Evolutionary conservation across 2,113 vertebrate species (phyloP), one percentile per base, ranked within the genome.

Genomic region (Oreocharis arfaki): DNA sequence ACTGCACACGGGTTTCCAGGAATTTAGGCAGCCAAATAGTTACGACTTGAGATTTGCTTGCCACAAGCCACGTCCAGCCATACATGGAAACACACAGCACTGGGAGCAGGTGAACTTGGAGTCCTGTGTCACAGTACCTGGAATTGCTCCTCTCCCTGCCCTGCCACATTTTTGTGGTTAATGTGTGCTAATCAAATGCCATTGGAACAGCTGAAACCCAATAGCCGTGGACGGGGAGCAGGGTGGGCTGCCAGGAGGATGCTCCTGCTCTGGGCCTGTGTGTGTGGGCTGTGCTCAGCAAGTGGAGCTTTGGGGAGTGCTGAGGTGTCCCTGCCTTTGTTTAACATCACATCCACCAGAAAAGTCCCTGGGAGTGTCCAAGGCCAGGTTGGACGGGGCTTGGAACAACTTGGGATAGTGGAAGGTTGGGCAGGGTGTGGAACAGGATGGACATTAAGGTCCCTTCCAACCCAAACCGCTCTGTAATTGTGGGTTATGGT

Each of bases 181-280:
- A 16, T 81, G 39, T 61, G 78, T 80, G 67, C 89, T 89, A 7
- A 74, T 77, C 16, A 67, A 61, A 37, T 41, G 35, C 39, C 39
- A 5, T 2, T 16, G 68, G 89, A 50, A 32, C 37, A 55, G 83
- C 86, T 83, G 83, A 86, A 30, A n/a, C 33, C 79, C 26, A 15
- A 0, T 30, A 61, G 84, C 37, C 3, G 0, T 0, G 2, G n/a
- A 1, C 33, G 33, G 5, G 0, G 27, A 11, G 32, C 9, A 10
- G 19, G 7, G 0, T 9, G 12, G 42, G 88, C 64, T 87, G 85
- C 82, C 79, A n/a, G 20, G 71, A 42, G 20, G 13, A 12, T 30
- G 4, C 64, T 76, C 12, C 59, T 80, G 28, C 56, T 18, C 81
- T 52, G 81, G 68, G 76, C 49, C 68, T n/a, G 23, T 1, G 33